Percentiles rank a stretch among this genome's conserved stretches.
Conservation (phyloP, 2,113 vertebrate species). For the Bolborhynchus lineola region DNA sequence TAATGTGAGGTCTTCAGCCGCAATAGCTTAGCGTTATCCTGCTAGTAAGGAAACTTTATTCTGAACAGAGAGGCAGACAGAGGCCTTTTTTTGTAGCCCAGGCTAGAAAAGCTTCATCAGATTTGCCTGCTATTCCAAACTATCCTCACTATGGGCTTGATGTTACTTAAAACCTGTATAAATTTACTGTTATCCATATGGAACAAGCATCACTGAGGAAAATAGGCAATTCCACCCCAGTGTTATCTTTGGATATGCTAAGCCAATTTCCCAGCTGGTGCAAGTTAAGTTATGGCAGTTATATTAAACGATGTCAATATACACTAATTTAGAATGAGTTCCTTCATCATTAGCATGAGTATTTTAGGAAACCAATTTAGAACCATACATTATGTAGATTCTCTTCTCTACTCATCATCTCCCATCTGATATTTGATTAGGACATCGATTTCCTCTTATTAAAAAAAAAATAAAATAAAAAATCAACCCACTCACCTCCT, state of each 20-base stretch:
- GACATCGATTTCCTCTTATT: slow-evolving; percentile 49
- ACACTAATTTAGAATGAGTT: slow-evolving; percentile 46
- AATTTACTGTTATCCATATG: background rate
- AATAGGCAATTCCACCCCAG: background rate
- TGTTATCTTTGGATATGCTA: slow-evolving; percentile 44
- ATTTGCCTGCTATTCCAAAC: background rate
- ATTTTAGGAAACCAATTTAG: slow-evolving; percentile 57
- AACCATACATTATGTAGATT: slow-evolving; percentile 43
- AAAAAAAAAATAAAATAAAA: background rate
- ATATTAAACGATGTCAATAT: slow-evolving; percentile 59
- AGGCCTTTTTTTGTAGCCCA: background rate
- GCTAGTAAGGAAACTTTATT: background rate
- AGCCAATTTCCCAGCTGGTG: slow-evolving; percentile 42
- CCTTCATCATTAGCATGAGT: slow-evolving; percentile 46
- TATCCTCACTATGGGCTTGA: background rate
- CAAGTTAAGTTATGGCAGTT: slow-evolving; percentile 46
- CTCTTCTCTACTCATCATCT: slow-evolving; percentile 10
- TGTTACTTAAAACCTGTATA: background rate
- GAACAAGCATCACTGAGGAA: background rate
- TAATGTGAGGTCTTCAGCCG: background rate
- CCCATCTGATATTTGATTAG: slow-evolving; percentile 48
- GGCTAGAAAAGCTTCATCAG: background rate
- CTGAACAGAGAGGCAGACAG: background rate
- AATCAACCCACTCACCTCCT: slow-evolving; percentile 30
- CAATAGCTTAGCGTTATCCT: background rate